Evolutionary conservation across 2,113 vertebrate species (phyloP).

Genomic region (Python bivittatus): DNA sequence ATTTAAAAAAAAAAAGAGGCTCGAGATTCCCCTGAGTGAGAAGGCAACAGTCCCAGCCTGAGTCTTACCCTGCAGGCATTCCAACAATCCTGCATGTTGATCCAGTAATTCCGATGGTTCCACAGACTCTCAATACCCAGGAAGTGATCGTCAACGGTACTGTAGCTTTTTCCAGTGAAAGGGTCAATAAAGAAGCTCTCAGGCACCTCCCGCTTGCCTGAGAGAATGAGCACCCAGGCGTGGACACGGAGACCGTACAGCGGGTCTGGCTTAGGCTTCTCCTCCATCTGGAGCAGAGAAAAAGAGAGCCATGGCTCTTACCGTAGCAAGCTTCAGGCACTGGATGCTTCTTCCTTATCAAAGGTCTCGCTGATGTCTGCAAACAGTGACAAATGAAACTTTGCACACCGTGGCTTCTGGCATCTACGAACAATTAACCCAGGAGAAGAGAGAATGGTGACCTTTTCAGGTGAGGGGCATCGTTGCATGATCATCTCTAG

Average conservation of each 20-base stretch:
- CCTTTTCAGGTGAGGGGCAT: too few species aligned
- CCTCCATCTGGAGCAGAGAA: constrained; percentile 64
- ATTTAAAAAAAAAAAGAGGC: background rate
- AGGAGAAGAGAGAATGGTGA: too few species aligned
- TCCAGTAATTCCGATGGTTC: constrained; percentile 91
- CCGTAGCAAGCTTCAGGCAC: background rate
- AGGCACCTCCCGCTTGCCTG: constrained; percentile 80
- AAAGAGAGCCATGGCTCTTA: constrained; percentile 4
- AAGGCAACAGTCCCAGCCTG: background rate
- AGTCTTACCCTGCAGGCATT: constrained; percentile 41
- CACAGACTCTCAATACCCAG: constrained; percentile 91
- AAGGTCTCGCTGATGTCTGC: too few species aligned
- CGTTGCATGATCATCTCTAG: background rate
- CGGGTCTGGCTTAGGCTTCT: constrained; percentile 64
- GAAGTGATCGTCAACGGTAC: constrained; percentile 73
- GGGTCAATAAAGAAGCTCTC: constrained; percentile 92
- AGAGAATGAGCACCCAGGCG: constrained; percentile 89
- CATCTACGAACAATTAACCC: too few species aligned
- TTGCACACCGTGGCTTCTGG: background rate
- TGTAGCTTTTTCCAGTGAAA: constrained; percentile 77
- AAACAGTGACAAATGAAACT: too few species aligned
- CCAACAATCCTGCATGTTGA: constrained; percentile 92
- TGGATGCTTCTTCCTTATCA: background rate
- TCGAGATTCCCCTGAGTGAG: background rate
- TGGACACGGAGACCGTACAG: constrained; percentile 84